Evolutionary conservation across 2,888 invertebrate species (phyloP).

Genomic region (Lamproptera curius): DNA sequence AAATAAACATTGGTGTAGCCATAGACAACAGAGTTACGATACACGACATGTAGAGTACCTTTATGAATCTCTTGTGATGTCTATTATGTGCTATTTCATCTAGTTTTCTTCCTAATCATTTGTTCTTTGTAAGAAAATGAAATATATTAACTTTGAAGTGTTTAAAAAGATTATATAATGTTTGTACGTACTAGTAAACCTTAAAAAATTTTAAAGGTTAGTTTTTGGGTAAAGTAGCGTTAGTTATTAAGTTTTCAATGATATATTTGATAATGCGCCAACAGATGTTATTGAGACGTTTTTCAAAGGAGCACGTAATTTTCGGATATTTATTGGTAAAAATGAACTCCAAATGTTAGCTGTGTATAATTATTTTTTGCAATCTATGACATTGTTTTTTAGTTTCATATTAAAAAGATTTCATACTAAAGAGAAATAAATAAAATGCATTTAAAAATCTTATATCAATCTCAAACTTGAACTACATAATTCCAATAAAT

Average conservation of each 20-base stretch:
- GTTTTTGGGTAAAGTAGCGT: background rate
- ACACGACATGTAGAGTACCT: background rate
- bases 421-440: too few species aligned
- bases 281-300: slow-evolving; percentile 30
- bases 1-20: background rate
- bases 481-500: too few species aligned
- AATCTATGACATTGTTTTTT: too few species aligned
- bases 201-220: background rate
- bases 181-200: background rate
- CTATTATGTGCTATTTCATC: background rate
- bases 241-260: slow-evolving; percentile 6
- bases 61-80: background rate
- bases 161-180: slow-evolving; percentile 5
- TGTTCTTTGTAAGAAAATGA: background rate
- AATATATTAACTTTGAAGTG: background rate
- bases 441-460: too few species aligned
- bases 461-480: too few species aligned
- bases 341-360: too few species aligned
- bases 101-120: background rate
- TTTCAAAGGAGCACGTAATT: slow-evolving; percentile 23
- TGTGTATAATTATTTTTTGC: too few species aligned
- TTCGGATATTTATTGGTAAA: too few species aligned
- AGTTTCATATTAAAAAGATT: too few species aligned
- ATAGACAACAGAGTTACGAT: background rate
- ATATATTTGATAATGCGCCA: slow-evolving; percentile 65